Conservation (phyloP, 2,113 vertebrate species). For the Nannobrachium achirus region DNA sequence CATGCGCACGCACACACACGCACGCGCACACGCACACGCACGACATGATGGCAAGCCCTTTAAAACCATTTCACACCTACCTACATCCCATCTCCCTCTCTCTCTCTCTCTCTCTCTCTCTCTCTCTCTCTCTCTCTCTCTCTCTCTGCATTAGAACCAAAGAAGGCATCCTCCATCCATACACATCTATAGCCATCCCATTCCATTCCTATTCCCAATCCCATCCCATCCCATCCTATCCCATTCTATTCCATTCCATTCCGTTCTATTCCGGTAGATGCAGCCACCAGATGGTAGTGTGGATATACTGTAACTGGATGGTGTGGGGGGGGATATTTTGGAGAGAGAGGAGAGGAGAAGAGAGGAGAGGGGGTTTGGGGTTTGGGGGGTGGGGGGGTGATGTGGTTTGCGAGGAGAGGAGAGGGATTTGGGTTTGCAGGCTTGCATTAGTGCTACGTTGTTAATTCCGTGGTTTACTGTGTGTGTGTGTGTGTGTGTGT, state of each 20-base stretch:
- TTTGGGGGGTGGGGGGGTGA: too few relatives aligned
- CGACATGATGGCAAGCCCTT: not conserved
- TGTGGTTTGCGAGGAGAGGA: too few relatives aligned
- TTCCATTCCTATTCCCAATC: too few relatives aligned
- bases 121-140: too few relatives aligned
- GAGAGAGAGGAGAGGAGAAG: not conserved
- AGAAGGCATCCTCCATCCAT: constrained; percentile 18
- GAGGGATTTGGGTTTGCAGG: constrained; percentile 13
- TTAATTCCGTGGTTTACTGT: not conserved
- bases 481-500: constrained; percentile 44
- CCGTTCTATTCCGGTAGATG: not conserved
- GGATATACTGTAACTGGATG: constrained; percentile 46
- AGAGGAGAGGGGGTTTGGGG: accelerated
- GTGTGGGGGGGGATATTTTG: constrained; percentile 16
- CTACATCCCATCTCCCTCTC: not conserved
- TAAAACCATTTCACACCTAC: constrained; percentile 33
- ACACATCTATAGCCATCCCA: constrained; percentile 21
- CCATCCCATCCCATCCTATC: too few relatives aligned
- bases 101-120: constrained; percentile 2
- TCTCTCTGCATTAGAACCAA: constrained; percentile 1
- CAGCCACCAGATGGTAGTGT: constrained; percentile 76
- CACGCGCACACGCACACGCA: too few relatives aligned
- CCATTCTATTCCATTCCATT: too few relatives aligned
- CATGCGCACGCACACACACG: too few relatives aligned
- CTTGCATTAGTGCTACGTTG: constrained; percentile 15